Evolutionary conservation across 2,113 vertebrate genomes (phyloP), one percentile per base, ranked within the genome.

Genomic region (Saccopteryx leptura): DNA sequence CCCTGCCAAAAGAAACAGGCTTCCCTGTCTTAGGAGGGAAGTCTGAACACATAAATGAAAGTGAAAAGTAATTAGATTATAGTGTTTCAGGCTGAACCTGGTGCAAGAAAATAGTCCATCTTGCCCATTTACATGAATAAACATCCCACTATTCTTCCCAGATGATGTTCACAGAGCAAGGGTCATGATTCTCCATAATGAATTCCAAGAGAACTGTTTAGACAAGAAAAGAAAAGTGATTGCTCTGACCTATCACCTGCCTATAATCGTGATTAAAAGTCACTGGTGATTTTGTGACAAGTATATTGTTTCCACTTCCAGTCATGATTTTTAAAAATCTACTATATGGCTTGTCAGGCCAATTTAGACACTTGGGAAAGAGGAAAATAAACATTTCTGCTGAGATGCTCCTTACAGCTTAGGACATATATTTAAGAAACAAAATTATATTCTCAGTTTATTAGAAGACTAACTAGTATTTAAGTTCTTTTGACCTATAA

Each of bases 61-160:
- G 96, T 10, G 56, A 97, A 83, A 97, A 96, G 68, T 96, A 95
- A 97, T 97, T 96, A 96, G 97, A 97, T 97, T 79, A 87, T 94
- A 91, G 71, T 6, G 26, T 84, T 96, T 85, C 85, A 54, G 50
- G 85, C 85, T 93, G 97, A 96, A 82, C 91, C 50, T 50, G 1
- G 0, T 54, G 94, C 95, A 96, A 95, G 93, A 93, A 94, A 96
- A 94, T 69, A 94, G 96, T 90, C 0, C 0, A 39, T 69, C 76
- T 88, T 78, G 48, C 91, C 96, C 96, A 90, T 83, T 94, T 96
- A 28, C 97, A 76, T 95, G 88, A 93, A 89, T 81, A 92, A 95
- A 85, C 84, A 94, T 33, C 82, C 68, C 1, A 10, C 90, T 90
- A 6, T 54, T 93, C 88, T 97, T 96, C 17, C 63, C 82, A n/a